Conservation (phyloP, 53 echinoderm and acorn worm genomes). For the Echinarachnius parma region DNA sequence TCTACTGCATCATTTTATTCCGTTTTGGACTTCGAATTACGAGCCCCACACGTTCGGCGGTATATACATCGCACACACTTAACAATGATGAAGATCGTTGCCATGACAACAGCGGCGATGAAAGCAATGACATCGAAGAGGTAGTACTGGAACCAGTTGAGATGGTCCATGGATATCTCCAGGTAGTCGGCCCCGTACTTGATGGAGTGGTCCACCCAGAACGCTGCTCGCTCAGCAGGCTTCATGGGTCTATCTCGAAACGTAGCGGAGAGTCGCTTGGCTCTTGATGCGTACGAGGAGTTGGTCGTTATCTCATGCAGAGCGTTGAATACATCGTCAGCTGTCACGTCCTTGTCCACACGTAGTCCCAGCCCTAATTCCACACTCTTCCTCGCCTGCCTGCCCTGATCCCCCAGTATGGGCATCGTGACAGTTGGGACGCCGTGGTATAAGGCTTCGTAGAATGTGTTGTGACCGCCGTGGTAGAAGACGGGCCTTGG, state of each 20-base stretch:
- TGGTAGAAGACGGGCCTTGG: conserved; percentile 58
- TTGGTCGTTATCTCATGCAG: conserved; percentile 49
- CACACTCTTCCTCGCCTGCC: conserved; percentile 18
- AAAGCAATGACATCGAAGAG: conserved; percentile 56
- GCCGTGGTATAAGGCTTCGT: conserved; percentile 69
- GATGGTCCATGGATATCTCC: conserved; percentile 15
- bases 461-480: conserved; percentile 52
- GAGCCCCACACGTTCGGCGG: too few species aligned
- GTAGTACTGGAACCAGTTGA: conserved; percentile 64
- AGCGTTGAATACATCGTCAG: conserved; percentile 41
- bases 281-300: conserved; percentile 35
- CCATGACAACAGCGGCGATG: too few species aligned
- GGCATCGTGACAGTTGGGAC: conserved; percentile 60
- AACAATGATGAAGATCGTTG: too few species aligned
- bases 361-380: conserved; percentile 39
- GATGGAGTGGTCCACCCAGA: conserved; percentile 61
- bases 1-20: too few species aligned
- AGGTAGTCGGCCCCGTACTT: conserved; percentile 60
- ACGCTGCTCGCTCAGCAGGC: conserved; percentile 56
- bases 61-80: too few species aligned
- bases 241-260: conserved; percentile 43
- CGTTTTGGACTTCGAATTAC: too few species aligned
- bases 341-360: conserved; percentile 49
- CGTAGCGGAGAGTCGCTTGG: conserved; percentile 33
- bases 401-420: conserved; percentile 52